A percentile compares a stretch with the other conserved stretches of the same genome.
phyloP scores from a whole-genome alignment of 2,888 invertebrate genomes.

The Cremastinae sp. region DNA sequence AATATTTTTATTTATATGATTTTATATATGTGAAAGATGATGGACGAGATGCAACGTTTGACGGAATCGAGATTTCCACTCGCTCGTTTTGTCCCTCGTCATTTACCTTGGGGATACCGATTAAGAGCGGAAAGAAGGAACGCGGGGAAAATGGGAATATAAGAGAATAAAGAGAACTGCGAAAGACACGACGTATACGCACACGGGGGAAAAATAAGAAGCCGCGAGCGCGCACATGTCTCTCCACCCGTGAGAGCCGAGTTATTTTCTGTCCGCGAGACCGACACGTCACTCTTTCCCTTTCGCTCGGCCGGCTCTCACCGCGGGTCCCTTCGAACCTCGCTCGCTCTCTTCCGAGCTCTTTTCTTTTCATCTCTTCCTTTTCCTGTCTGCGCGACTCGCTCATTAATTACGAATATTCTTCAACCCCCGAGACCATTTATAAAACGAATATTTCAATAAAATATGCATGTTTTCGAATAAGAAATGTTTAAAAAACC shows the following conservation, averaged over 20 bases:
- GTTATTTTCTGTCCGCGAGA: constrained; percentile 59
- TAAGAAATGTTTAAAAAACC: too few species aligned
- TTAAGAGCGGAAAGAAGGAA: constrained; percentile 33
- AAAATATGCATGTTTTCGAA: too few species aligned
- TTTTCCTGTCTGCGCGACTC: not conserved
- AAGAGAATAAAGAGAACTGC: constrained; percentile 27
- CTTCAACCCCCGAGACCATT: too few species aligned
- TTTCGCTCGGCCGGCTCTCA: constrained; percentile 38
- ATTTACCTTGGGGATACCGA: constrained; percentile 33
- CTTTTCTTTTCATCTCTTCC: constrained; percentile 1
- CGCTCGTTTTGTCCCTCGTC: not conserved
- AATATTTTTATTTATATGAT: too few species aligned
- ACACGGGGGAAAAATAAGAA: constrained; percentile 37
- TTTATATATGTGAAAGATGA: too few species aligned
- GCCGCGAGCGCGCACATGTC: constrained; percentile 20
- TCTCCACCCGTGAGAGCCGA: constrained; percentile 30
- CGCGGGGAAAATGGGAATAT: constrained; percentile 17
- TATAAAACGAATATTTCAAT: too few species aligned
- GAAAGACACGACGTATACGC: constrained; percentile 36
- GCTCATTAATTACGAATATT: constrained; percentile 42
- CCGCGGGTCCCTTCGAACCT: constrained; percentile 23
- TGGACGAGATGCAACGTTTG: too few species aligned
- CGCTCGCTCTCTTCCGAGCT: constrained; percentile 15
- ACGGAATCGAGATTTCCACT: not conserved
- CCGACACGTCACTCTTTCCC: constrained; percentile 54